Base-by-base conservation (phyloP, 2,113 vertebrate genomes). In the Oplegnathus fasciatus region DNA sequence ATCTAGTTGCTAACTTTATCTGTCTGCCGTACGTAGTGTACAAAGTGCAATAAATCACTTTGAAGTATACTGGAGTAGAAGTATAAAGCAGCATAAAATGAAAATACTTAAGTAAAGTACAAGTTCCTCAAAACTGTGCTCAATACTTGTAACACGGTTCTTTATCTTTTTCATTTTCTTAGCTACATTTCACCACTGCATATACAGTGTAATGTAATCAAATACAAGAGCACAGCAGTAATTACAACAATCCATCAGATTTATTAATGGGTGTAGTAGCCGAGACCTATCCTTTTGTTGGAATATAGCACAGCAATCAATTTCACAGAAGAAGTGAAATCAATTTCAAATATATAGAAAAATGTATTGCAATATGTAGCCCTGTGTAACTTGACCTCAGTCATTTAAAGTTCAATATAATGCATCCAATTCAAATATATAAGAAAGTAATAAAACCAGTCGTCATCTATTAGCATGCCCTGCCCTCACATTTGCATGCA, bases 371-470 rank as follows among this genome's bases (percentile, higher is more conserved):
- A 58, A 7, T 5, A 3, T 20, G 5, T 20, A 65, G 40, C 11
- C 15, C 20, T 77, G 28, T 55, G 60, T 42, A n/a, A 60, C 37
- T 30, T 78, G 14, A 72, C 55, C 64, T 52, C 7, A 46, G 44
- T 67, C 2, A 1, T 48, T 77, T 55, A 68, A 80, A 64, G 62
- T 28, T 34, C 48, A 67, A 70, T 67, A 80, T 32, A 74, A 82
- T 26, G 28, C 26, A 79, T 70, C 81, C 42, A 55, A 88, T 74
- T 71, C 9, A 82, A 80, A 86, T 74, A 61, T 30, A 82, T 68
- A 34, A 77, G 28, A 76, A 80, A 48, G 60, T 40, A 73, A 85
- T 85, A 70, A 69, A 87, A 86, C 28, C 57, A 73, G 62, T 15
- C 62, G 61, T 52, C 80, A 66, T 85, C 30, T 78, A 77, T 83